Evolutionary conservation across 2,888 invertebrate genomes (phyloP).

Genomic region (Acanthopleura granulata): DNA sequence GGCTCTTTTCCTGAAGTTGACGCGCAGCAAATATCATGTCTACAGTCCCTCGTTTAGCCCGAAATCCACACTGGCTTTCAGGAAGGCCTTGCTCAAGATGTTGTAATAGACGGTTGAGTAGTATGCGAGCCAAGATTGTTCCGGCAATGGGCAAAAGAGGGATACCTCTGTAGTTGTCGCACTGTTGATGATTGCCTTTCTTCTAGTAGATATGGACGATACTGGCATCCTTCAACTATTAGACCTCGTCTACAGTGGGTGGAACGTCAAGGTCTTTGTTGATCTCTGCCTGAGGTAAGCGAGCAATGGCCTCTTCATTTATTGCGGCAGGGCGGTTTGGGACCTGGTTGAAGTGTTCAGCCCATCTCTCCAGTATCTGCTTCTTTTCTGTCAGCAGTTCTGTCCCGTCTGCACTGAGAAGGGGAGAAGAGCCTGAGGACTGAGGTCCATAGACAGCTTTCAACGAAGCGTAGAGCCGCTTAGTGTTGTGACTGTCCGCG

Average conservation of each 20-base stretch:
- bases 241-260: neutral
- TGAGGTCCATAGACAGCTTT: slow-evolving; percentile 26
- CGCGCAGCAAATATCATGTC: too few species aligned
- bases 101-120: too few species aligned
- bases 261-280: neutral
- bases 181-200: too few species aligned
- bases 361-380: slow-evolving; percentile 29
- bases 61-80: too few species aligned
- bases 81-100: too few species aligned
- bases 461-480: slow-evolving; percentile 24
- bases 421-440: slow-evolving; percentile 23
- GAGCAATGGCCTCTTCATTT: slow-evolving; percentile 24
- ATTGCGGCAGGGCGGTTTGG: neutral
- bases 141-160: too few species aligned
- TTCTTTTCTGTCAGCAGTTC: slow-evolving; percentile 26
- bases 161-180: too few species aligned
- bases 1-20: too few species aligned
- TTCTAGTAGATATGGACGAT: too few species aligned
- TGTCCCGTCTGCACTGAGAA: slow-evolving; percentile 27
- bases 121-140: too few species aligned
- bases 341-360: slow-evolving; percentile 32
- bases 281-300: slow-evolving; percentile 18
- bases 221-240: too few species aligned
- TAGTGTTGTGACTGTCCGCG: slow-evolving; percentile 28
- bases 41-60: too few species aligned